Base-by-base conservation (phyloP, 2,797 vertebrate genomes). In the Selene dorsalis region DNA sequence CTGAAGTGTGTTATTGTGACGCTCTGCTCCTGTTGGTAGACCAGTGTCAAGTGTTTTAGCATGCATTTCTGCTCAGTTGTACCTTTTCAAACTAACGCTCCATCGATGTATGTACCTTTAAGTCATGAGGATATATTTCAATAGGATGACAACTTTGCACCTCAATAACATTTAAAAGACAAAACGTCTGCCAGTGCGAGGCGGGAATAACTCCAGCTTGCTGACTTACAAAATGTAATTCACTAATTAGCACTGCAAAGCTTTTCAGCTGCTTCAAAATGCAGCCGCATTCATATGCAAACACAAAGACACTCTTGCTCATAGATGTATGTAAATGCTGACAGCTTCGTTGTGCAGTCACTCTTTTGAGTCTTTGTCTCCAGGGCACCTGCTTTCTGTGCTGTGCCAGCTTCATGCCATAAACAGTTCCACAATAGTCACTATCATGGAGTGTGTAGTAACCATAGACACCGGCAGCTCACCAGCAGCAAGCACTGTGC, bases 401-500 rank as follows among this genome's bases (percentile, higher is more conserved):
- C 64, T 22, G 45, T 79, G 83, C 85, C 86, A 88, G 76, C 52
- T 60, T 65, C 45, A 66, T 16, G 61, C 62, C 72, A 83, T 69
- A 69, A 88, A 79, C 73, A 84, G 64, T 57, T 61, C 26, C 68
- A 79, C 69, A 75, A 68, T 38, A 56, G 79, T 62, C 61, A 62
- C 69, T 41, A 69, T 73, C 73, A 85, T 70, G 60, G 67, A 83
- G 43, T 63, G 38, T 85, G 85, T 60, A 63, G 88, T 92, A 86
- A 88, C 89, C 89, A 88, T 85, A 87, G 89, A 84, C 84, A 89
- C 82, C 48, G 60, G 81, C 73, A 88, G 77, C 78, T 68, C 79
- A 88, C 78, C 84, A 70, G 48, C 66, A 75, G 69, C 70, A 67
- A 87, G 72, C 71, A 67, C 74, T 66, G 73, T 69, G 61, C 68